A percentile compares a stretch with the other conserved stretches of the same genome.
These are phyloP conservation scores for Drosophila bipectinata DNA, from an alignment of 1,140 invertebrate genomes.

Conservation along the genomic window DNA sequence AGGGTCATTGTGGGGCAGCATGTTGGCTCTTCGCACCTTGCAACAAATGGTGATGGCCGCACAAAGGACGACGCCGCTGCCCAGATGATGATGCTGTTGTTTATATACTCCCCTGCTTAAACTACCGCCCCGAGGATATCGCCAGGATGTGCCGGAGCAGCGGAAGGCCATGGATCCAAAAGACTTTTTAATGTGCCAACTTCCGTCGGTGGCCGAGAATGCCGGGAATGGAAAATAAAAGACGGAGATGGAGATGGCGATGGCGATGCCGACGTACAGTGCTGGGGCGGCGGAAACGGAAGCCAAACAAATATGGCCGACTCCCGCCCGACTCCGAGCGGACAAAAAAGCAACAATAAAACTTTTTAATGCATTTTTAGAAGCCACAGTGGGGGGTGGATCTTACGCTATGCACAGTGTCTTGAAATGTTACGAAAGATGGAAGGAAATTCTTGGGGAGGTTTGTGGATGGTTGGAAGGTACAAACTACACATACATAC, in stretches of 20 bases:
- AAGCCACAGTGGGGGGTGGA: conserved; percentile 18
- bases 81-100: conserved; percentile 55
- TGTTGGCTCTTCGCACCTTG: conserved; percentile 71
- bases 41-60: conserved; percentile 31
- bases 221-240: conserved; percentile 7
- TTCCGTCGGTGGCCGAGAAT: conserved; percentile 46
- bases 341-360: conserved; percentile 64
- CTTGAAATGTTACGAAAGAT: not conserved
- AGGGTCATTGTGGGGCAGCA: conserved; percentile 70
- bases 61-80: conserved; percentile 5
- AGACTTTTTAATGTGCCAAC: conserved; percentile 67
- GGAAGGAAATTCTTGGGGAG: too few relatives aligned
- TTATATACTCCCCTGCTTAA: conserved; percentile 33
- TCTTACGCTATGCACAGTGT: conserved; percentile 30
- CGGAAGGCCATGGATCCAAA: conserved; percentile 33
- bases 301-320: conserved; percentile 77
- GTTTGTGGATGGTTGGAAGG: too few relatives aligned
- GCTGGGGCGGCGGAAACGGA: conserved; percentile 63
- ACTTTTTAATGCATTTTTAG: conserved; percentile 75
- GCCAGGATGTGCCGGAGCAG: conserved; percentile 16
- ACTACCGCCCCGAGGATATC: conserved; percentile 24
- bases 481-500: too few relatives aligned
- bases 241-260: conserved; percentile 31
- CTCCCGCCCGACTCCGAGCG: conserved; percentile 20
- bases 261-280: conserved; percentile 17